Percentiles rank a stretch among this genome's conserved stretches.
Evolutionary conservation across 2,797 vertebrate species (phyloP).

Genomic region (Eulemur albifrons): DNA sequence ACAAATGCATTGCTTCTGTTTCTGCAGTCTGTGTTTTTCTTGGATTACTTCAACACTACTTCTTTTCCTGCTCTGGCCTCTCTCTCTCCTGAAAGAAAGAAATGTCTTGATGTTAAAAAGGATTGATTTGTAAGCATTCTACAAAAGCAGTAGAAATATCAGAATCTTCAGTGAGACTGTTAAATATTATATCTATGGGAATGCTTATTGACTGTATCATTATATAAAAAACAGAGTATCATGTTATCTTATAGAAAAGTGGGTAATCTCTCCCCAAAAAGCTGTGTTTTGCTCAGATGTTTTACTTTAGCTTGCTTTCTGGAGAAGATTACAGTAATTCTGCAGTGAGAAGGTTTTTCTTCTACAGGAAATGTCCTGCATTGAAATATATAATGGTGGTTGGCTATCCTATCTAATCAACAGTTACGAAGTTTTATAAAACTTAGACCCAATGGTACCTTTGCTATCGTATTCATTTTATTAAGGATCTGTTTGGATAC

Average conservation of each 20-base stretch:
- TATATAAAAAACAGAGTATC: background rate
- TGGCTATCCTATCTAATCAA: background rate
- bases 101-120: background rate
- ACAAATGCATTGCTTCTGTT: background rate
- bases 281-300: slow-evolving; percentile 22
- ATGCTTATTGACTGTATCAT: slow-evolving; percentile 18
- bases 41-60: background rate
- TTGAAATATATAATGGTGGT: background rate
- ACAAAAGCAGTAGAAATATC: background rate
- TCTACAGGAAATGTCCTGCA: background rate
- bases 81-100: background rate
- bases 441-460: background rate
- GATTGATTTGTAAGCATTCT: slow-evolving; percentile 6
- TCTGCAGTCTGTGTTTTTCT: background rate
- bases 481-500: background rate
- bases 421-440: background rate
- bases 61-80: background rate
- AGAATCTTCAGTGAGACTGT: background rate
- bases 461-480: background rate
- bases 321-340: slow-evolving; percentile 55
- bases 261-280: background rate
- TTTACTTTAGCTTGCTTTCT: slow-evolving; percentile 42
- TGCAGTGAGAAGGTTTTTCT: background rate
- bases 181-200: background rate
- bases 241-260: slow-evolving; percentile 37